These are phyloP conservation scores for Planiliza haematocheilus DNA, from an alignment of 2,113 vertebrate genomes.

Conservation along the genomic window DNA sequence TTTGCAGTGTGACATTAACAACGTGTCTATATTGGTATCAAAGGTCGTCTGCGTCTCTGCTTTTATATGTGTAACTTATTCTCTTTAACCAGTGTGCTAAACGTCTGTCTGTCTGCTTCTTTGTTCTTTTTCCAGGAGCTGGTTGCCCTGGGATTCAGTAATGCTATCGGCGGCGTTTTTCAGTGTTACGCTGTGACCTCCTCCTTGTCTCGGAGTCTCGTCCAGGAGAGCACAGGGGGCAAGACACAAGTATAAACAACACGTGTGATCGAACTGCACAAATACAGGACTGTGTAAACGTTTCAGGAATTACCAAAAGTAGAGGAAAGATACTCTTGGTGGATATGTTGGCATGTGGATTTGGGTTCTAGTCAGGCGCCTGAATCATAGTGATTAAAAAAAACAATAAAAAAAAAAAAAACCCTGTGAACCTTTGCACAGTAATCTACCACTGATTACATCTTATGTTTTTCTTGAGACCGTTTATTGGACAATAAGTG, in stretches of 20 bases:
- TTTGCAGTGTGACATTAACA: too few relatives aligned
- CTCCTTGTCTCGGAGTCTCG: conserved; percentile 92
- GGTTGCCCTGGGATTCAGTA: conserved; percentile 90
- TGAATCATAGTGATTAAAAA: too few relatives aligned
- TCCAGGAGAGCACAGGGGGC: conserved; percentile 93
- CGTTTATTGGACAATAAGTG: neutral
- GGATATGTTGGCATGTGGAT: too few relatives aligned
- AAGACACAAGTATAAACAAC: conserved; percentile 89
- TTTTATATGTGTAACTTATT: neutral
- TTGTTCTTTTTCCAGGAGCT: conserved; percentile 85
- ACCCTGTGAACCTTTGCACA: conserved; percentile 3
- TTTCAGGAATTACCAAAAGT: neutral
- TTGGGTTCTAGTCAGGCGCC: too few relatives aligned
- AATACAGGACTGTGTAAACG: neutral
- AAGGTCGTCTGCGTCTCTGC: neutral
- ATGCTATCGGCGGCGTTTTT: conserved; percentile 90
- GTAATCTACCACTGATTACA: neutral
- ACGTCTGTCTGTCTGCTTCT: conserved; percentile 6
- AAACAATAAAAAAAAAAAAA: too few relatives aligned
- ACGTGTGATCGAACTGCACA: conserved; percentile 10
- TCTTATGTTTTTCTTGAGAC: neutral
- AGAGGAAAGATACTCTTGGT: neutral
- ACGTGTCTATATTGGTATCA: neutral
- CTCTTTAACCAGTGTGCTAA: neutral
- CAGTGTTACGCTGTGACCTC: conserved; percentile 92